Evolutionary conservation across 1,140 invertebrate species (phyloP).

Genomic region (Cardiocondyla obscurior): DNA sequence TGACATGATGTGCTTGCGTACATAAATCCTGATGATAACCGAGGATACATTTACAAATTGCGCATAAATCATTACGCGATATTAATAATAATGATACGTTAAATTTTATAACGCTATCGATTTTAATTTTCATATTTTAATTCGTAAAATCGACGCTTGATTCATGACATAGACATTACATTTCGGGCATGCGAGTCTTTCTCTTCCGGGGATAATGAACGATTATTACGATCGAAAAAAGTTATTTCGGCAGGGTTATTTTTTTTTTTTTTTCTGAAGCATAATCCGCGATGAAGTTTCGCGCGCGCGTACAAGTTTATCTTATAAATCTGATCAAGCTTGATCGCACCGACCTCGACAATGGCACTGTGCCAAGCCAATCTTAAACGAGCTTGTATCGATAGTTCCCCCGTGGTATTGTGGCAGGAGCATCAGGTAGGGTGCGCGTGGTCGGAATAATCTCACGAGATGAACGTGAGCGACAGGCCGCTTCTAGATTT

Average conservation of each 20-base stretch:
- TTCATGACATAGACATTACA: not conserved
- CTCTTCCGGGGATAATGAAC: not conserved
- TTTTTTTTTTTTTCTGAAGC: too few relatives aligned
- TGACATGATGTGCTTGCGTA: not conserved
- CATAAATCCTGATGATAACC: not conserved
- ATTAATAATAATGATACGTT: not conserved
- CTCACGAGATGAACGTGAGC: not conserved
- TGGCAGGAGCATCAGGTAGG: slow-evolving; percentile 66
- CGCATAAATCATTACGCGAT: not conserved
- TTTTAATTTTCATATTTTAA: not conserved
- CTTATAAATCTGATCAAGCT: not conserved
- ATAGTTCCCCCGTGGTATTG: slow-evolving; percentile 17
- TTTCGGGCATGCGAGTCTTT: not conserved
- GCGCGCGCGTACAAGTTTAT: not conserved
- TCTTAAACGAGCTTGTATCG: slow-evolving; percentile 59
- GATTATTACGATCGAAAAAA: not conserved
- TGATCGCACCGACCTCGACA: slow-evolving; percentile 26
- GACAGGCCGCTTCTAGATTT: not conserved
- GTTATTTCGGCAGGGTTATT: not conserved
- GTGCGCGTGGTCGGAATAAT: slow-evolving; percentile 22
- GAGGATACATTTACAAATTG: not conserved
- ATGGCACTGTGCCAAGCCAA: slow-evolving; percentile 69
- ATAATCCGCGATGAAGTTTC: not conserved
- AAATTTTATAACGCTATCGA: not conserved
- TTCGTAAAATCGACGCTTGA: not conserved